Conservation (phyloP, 2,797 vertebrate genomes). For the Galago senegalensis region DNA sequence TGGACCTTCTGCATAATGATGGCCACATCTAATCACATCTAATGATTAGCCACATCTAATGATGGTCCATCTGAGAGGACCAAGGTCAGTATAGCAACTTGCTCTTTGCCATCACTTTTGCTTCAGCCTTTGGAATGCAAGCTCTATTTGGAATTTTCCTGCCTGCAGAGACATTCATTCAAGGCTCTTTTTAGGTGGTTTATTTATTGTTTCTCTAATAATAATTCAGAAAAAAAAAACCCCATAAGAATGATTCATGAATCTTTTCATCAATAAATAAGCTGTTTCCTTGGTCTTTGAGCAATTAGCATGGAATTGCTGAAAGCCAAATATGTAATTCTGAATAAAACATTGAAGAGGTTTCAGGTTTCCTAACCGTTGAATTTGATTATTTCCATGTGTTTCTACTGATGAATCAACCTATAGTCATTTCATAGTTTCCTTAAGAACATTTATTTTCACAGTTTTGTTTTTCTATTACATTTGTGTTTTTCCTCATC, state of each 20-base stretch:
- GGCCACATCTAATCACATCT: neutral
- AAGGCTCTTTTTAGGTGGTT: neutral
- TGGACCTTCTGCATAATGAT: neutral
- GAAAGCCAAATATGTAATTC: constrained; percentile 32
- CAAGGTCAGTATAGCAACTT: neutral
- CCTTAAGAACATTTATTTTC: constrained; percentile 45
- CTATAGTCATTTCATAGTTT: constrained; percentile 64
- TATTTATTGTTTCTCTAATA: constrained; percentile 43
- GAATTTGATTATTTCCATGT: constrained; percentile 74
- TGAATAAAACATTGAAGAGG: constrained; percentile 52
- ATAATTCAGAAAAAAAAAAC: neutral
- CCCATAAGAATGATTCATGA: neutral
- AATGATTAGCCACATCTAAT: too few relatives aligned
- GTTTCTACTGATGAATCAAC: constrained; percentile 73
- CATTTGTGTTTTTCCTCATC: constrained; percentile 49
- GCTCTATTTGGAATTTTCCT: constrained; percentile 32
- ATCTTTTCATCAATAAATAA: constrained; percentile 6
- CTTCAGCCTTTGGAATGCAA: neutral
- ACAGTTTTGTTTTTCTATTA: constrained; percentile 71
- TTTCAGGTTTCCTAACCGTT: constrained; percentile 68
- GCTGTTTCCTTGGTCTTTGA: constrained; percentile 60
- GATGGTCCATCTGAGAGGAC: neutral
- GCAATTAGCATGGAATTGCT: constrained; percentile 33
- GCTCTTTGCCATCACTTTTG: neutral
- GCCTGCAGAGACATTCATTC: neutral